Base-by-base conservation (phyloP, 2,797 vertebrate species). In the Sorex maritimensis region DNA sequence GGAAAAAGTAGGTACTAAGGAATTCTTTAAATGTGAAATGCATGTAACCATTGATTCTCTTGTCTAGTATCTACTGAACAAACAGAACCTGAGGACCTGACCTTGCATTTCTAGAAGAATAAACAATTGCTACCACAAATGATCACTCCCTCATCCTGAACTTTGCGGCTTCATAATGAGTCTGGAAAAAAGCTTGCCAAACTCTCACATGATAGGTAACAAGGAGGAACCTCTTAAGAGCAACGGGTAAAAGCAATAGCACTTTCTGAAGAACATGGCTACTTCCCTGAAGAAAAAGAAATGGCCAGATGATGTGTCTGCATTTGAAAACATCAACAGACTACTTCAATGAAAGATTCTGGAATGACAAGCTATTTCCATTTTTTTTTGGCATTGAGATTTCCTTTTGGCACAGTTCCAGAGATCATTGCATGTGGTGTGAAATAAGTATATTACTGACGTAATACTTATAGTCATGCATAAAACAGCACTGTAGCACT, bases 21-120 rank as follows among this genome's bases (percentile, higher is more conserved):
- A 34, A 82, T 34, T 88, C 49, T 86, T 71, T 86, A 91, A 26
- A 3, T 77, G 71, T 63, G 81, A 65, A 86, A 90, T 61, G 58
- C 15, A 81, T 71, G 10, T 58, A 55, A 5, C 5, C 49, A 14
- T 8, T n/a, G 1, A 55, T 83, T 14, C 0, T 46, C 46, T 30
- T 71, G 12, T 21, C 71, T 90, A 17, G 15, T 82, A 55, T 72
- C 24, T 52, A 46, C 1, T 44, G 10, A 87, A 19, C 46, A 52
- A 67, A 8, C 6, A 80, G 71, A 87, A 86, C 4, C 44, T 84
- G 23, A 4, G 30, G 11, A 12, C 21, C 0, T 38, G 44, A 65
- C 23, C 21, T 78, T 61, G 30, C 69, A 26, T 72, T 86, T 88
- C 17, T 34, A 5, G 21, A 91, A 38, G 7, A 75, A 72, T 46